Evolutionary conservation across 37 sponge, comb jelly and placozoan genomes (phyloP), one percentile per base, ranked within the genome.

Genomic region (Theonella swinhoei): DNA sequence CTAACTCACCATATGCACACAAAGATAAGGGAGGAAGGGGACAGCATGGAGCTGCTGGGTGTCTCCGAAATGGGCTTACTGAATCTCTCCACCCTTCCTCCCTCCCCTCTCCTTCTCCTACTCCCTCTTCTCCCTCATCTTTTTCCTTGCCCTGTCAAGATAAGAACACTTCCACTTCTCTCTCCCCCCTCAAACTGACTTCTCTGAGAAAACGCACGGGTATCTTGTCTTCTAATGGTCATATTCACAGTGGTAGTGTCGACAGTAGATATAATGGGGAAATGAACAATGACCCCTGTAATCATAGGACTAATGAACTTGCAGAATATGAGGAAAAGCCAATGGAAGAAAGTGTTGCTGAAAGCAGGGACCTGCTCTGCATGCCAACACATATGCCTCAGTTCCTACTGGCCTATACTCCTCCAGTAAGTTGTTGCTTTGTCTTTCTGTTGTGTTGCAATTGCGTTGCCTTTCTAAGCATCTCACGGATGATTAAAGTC

Each of bases 361-460:
- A n/a, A n/a, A n/a, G n/a, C n/a, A 47, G 54, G 14, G 11, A 47
- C 54, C 54, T 47, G 33, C 78, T 74, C 37, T 85, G 80, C 33
- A 35, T 87, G 60, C 85, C 64, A 30, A 90, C 90, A 1, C 68
- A 80, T 29, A 58, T 90, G 64, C 90, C 90, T 19, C 14, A 59
- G 19, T 85, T 85, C 37, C 90, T 90, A 38, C 33, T 80, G 0
- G 34, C 86, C 4, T 75, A 33, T 69, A 30, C 42, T 28, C 86
- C 90, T 5, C 76, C 84, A 66, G 86, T 88, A 60, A 42, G 62
- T 11, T 62, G n/a, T n/a, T n/a, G n/a, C n/a, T n/a, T n/a, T n/a
- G n/a, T n/a, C n/a, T n/a, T n/a, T n/a, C n/a, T n/a, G n/a, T n/a
- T n/a, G n/a, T n/a, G n/a, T n/a, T n/a, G n/a, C n/a, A n/a, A n/a